Evolutionary conservation across 2,113 vertebrate genomes (phyloP).

Genomic region (Elgaria multicarinata): DNA sequence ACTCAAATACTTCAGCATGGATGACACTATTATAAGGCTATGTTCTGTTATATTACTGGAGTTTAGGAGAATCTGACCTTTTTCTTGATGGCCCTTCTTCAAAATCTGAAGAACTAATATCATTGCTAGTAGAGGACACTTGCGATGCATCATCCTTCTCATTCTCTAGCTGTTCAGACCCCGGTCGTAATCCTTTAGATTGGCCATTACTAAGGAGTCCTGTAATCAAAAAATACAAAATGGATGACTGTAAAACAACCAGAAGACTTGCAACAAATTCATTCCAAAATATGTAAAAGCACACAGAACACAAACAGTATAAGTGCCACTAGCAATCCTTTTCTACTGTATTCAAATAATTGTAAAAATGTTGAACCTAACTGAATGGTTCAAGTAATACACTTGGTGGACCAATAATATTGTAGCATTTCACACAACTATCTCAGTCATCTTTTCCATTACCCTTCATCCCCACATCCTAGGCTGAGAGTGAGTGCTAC

Average conservation of each 20-base stretch:
- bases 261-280: constrained; percentile 22
- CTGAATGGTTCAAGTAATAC: background rate
- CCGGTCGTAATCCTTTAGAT: constrained; percentile 90
- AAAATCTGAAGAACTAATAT: constrained; percentile 89
- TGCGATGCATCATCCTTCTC: constrained; percentile 92
- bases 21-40: background rate
- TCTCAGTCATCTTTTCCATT: background rate
- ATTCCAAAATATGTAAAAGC: background rate
- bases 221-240: constrained; percentile 75
- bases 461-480: background rate
- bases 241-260: constrained; percentile 39
- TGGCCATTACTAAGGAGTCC: constrained; percentile 91
- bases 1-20: background rate
- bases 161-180: constrained; percentile 86
- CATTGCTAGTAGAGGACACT: constrained; percentile 87
- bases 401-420: background rate
- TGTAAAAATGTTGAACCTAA: background rate
- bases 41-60: background rate
- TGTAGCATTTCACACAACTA: background rate
- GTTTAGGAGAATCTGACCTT: constrained; percentile 82
- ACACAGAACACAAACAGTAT: rapidly evolving
- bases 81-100: constrained; percentile 95
- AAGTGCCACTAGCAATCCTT: background rate
- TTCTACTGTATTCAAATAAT: background rate
- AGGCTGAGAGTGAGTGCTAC: background rate